Base-by-base conservation (phyloP, 2,888 invertebrate genomes). In the Carpatolechia fugitivella region DNA sequence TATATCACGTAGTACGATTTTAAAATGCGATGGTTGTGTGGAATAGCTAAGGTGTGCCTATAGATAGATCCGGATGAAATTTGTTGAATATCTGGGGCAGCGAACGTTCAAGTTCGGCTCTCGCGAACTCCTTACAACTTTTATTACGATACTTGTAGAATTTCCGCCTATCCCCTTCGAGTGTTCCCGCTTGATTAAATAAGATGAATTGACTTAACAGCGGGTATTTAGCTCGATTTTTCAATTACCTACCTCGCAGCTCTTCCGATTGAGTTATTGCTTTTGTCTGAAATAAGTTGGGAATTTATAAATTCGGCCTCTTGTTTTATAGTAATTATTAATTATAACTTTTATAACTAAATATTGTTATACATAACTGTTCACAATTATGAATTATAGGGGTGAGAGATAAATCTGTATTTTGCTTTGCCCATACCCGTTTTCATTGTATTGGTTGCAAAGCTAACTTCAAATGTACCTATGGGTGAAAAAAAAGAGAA, bases 111-210 rank as follows among this genome's bases (percentile, higher is more conserved):
- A 84, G 72, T 83, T 80, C 60, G 68, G 60, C 69, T 68, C 74
- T 76, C 73, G 71, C 74, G 77, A 76, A 87, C 84, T 85, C 78
- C 67, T 62, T 63, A 72, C 79, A 85, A 88, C 80, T 89, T 88
- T 88, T 89, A 88, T 89, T 88, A 80, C 87, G 88, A 88, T 88
- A 88, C 89, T 89, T 88, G 88, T 85, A 82, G 86, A 89, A 86
- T 87, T 85, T 88, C 80, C 81, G 80, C 79, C 81, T 80, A 79
- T 82, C 79, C 82, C 74, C 75, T 72, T 77, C 74, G 77, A 85
- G 82, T 80, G 83, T 80, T 85, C 75, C 74, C 84, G 85, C 76
- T 76, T 86, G 88, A 88, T 87, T 88, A 86, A 86, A 87, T 87
- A 87, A 82, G 85, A 86, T 81, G 84, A 87, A 88, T 87, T 86